Base-by-base conservation (phyloP, 2,113 vertebrate genomes). In the Petromus typicus region DNA sequence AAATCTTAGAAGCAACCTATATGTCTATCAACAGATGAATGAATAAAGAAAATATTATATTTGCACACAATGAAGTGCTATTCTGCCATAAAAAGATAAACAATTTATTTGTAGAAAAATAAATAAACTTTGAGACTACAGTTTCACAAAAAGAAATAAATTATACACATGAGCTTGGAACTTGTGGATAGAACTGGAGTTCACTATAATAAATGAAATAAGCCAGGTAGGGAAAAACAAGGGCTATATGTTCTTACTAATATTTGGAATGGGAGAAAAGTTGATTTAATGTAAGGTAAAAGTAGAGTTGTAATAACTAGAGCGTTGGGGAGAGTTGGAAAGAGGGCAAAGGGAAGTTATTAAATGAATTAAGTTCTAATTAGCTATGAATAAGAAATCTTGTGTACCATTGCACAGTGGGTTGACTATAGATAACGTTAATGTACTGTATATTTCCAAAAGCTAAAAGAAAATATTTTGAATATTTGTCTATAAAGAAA, bases 341-440 rank as follows among this genome's bases (percentile, higher is more conserved):
- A 37, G 37, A 13, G 11, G 7, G 8, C 7, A 30, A 4, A 20
- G 6, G 8, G 1, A 6, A 1, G 27, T 64, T 66, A 20, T 17
- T 54, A 8, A 40, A 7, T 61, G 43, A n/a, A 5, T 27, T 45
- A 45, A 18, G 17, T 34, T 78, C 32, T 51, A 30, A 32, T 78
- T 51, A 51, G 25, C 25, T 34, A 78, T n/a, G 54, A 54, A 4
- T 18, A 54, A 37, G 43, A 48, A 27, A 2, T 59, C 23, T 20
- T 23, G 17, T n/a, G 30, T 57, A 22, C 10, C 48, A 40, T 32
- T 80, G 1, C 14, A 61, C 16, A 16, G 3, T 4, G 9, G 4
- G 13, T 2, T 54, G 43, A 4, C 27, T 34, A 56, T 1, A 43
- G 25, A 22, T 10, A 82, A 45, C 8, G 40, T 14, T 32, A 22